Evolutionary conservation across 64 coral and sea anemone genomes (phyloP).

Genomic region (Trachythela sp.): DNA sequence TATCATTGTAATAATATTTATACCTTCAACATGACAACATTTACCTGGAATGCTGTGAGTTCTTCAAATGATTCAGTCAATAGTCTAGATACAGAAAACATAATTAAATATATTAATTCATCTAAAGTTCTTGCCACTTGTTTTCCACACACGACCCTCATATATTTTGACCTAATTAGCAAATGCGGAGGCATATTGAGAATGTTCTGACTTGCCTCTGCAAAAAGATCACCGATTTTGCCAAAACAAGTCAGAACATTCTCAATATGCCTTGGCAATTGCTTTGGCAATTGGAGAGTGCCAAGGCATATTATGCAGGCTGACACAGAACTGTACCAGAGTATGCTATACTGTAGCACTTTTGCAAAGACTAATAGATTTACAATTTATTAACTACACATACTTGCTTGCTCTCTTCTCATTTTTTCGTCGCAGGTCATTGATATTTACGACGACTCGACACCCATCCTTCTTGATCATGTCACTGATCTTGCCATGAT

Average conservation of each 20-base stretch:
- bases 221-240: no score
- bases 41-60: constrained; percentile 93
- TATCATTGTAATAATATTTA: not conserved
- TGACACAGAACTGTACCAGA: no score
- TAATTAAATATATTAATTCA: not conserved
- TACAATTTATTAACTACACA: constrained; percentile 19
- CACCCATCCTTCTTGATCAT: constrained; percentile 83
- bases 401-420: constrained; percentile 84
- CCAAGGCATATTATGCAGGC: no score
- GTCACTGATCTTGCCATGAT: constrained; percentile 91
- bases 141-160: no score
- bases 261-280: not conserved
- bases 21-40: not conserved
- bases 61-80: constrained; percentile 95
- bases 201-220: no score
- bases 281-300: not conserved
- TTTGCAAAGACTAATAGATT: no score
- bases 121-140: no score
- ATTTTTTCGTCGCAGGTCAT: constrained; percentile 91
- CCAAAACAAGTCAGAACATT: not conserved
- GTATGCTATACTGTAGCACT: no score
- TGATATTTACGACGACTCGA: constrained; percentile 83
- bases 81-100: constrained; percentile 50
- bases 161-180: no score
- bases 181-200: no score